Evolutionary conservation across 30 jellyfish, hydroid and myxozoan species (phyloP).

Genomic region (Mastigias papua): DNA sequence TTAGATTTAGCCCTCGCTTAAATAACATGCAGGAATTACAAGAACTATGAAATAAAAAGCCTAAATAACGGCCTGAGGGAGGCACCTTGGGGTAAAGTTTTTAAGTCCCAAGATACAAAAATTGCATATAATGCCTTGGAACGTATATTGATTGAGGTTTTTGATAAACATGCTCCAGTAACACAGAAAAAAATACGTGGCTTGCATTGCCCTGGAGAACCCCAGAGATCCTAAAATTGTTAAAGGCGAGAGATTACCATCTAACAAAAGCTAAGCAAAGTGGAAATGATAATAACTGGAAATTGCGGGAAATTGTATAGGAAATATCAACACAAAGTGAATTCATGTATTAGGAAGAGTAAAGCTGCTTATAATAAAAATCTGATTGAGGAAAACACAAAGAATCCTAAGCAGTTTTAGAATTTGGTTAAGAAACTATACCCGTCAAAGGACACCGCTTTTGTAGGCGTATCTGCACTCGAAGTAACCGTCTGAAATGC

Average conservation of each 20-base stretch:
- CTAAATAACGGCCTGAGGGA: constrained; percentile 38
- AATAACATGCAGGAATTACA: too few relatives aligned
- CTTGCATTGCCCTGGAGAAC: constrained; percentile 75
- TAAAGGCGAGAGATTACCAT: constrained; percentile 61
- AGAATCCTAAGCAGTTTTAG: too few relatives aligned
- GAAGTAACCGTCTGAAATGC: too few relatives aligned
- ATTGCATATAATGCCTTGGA: constrained; percentile 51
- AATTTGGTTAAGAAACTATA: too few relatives aligned
- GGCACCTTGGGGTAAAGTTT: constrained; percentile 50
- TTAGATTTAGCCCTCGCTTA: constrained; percentile 61
- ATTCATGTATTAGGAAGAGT: not conserved
- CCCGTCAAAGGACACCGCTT: too few relatives aligned
- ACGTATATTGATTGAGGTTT: constrained; percentile 47
- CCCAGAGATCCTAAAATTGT: constrained; percentile 58
- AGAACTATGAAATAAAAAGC: constrained; percentile 48
- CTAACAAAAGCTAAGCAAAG: constrained; percentile 4
- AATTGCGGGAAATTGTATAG: constrained; percentile 16
- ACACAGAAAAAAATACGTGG: too few relatives aligned
- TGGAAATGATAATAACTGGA: not conserved
- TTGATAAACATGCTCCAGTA: constrained; percentile 25
- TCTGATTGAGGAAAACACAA: too few relatives aligned
- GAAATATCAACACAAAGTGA: constrained; percentile 1
- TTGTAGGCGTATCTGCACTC: too few relatives aligned
- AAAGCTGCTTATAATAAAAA: too few relatives aligned
- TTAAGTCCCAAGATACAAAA: constrained; percentile 63